phyloP scores from a whole-genome alignment of 2,888 invertebrate genomes.

The Ennomos fuscantarius region DNA sequence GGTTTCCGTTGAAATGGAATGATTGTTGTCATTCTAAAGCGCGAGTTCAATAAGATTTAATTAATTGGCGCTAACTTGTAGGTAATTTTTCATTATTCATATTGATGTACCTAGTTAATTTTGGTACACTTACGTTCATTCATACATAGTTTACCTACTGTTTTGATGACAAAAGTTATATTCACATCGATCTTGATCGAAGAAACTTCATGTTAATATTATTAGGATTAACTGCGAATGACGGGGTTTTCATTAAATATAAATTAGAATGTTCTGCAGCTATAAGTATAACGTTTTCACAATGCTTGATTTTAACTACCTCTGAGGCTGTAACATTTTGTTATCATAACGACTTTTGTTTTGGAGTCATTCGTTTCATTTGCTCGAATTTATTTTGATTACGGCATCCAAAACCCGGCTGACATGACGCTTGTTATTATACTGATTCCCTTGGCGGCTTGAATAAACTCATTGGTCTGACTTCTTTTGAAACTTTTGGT shows the following conservation, averaged over 20 bases:
- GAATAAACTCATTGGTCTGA: slow-evolving; percentile 44
- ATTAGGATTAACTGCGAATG: no score
- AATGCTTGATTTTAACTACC: slow-evolving; percentile 22
- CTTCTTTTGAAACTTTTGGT: slow-evolving; percentile 29
- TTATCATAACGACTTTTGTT: slow-evolving; percentile 55
- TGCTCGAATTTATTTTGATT: slow-evolving; percentile 66
- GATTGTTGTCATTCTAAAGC: slow-evolving; percentile 10
- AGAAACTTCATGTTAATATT: no score
- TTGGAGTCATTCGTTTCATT: slow-evolving; percentile 53
- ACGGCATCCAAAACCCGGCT: slow-evolving; percentile 51
- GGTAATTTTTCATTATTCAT: no score
- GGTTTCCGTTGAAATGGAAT: slow-evolving; percentile 26
- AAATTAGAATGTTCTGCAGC: no score
- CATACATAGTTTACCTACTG: no score
- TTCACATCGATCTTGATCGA: no score
- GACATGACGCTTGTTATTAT: slow-evolving; percentile 49
- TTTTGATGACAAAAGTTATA: no score
- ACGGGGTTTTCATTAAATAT: no score
- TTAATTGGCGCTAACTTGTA: no score
- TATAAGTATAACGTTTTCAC: slow-evolving; percentile 2
- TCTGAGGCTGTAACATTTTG: slow-evolving; percentile 41
- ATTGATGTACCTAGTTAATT: no score
- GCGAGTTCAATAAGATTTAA: not conserved
- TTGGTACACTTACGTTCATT: no score
- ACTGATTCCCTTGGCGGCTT: slow-evolving; percentile 47